Percentiles rank a stretch among this genome's conserved stretches.
Conservation (phyloP, 2,888 invertebrate species). For the Cancer borealis region DNA sequence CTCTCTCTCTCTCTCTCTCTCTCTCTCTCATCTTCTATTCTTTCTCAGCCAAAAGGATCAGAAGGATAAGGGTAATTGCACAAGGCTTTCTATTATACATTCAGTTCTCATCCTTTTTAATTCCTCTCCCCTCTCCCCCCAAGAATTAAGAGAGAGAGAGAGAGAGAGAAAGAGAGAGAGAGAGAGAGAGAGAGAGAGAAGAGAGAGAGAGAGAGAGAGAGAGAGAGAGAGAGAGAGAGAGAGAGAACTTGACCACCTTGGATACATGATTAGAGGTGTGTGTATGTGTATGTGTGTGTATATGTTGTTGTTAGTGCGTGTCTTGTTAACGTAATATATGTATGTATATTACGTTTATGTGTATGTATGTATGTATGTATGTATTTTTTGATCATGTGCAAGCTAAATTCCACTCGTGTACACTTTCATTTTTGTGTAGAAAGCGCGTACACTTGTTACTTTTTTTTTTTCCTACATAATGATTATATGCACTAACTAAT, state of each 20-base stretch:
- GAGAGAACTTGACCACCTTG: neutral
- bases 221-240: neutral
- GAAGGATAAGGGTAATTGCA: conserved; percentile 18
- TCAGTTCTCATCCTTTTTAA: conserved; percentile 16
- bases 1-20: neutral
- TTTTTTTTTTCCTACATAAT: neutral
- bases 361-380: neutral
- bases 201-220: conserved; percentile 28
- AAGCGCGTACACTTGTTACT: neutral
- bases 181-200: neutral
- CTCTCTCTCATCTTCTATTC: neutral
- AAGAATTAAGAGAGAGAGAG: neutral
- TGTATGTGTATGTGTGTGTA: neutral
- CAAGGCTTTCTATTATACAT: conserved; percentile 24
- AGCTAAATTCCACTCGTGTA: neutral
- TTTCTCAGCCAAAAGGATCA: neutral
- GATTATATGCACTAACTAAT: neutral
- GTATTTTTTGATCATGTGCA: neutral
- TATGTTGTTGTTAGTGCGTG: neutral
- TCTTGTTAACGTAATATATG: neutral
- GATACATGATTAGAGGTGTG: neutral
- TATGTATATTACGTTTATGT: neutral
- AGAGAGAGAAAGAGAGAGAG: conserved; percentile 30
- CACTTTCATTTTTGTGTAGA: neutral
- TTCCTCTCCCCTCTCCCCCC: neutral